Evolutionary conservation across 2,113 vertebrate species (phyloP).

Genomic region (Neotoma lepida): DNA sequence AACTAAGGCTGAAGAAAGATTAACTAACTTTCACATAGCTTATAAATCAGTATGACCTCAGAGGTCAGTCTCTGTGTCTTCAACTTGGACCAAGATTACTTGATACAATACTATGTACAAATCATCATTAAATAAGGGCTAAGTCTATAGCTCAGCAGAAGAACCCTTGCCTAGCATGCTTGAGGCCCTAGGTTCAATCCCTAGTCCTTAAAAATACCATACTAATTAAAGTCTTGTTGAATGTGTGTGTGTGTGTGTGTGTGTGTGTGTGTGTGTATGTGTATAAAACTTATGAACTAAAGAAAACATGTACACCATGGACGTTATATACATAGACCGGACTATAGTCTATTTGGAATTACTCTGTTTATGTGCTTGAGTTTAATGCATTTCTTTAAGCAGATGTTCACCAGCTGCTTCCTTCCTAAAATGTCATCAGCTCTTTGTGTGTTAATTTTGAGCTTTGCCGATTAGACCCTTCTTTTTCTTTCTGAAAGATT

Average conservation of each 20-base stretch:
- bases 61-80: constrained; percentile 2
- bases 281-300: not conserved
- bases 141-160: not conserved
- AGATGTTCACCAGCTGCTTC: constrained; percentile 71
- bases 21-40: constrained; percentile 57
- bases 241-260: not conserved
- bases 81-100: constrained; percentile 43
- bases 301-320: not conserved
- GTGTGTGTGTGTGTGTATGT: too few species aligned
- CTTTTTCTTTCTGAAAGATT: not conserved
- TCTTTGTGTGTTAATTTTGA: constrained; percentile 56
- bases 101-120: not conserved
- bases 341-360: constrained; percentile 32
- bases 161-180: not conserved
- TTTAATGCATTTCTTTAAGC: constrained; percentile 45
- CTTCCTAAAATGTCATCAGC: constrained; percentile 30
- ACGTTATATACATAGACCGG: constrained; percentile 3
- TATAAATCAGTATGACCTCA: constrained; percentile 1
- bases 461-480: constrained; percentile 29
- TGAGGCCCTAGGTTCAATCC: not conserved
- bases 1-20: constrained; percentile 30
- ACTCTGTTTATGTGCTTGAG: constrained; percentile 57
- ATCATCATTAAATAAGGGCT: constrained; percentile 21
- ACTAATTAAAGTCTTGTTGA: not conserved
- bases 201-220: not conserved